Base-by-base conservation (phyloP, 2,113 vertebrate genomes). In the Laticauda colubrina region DNA sequence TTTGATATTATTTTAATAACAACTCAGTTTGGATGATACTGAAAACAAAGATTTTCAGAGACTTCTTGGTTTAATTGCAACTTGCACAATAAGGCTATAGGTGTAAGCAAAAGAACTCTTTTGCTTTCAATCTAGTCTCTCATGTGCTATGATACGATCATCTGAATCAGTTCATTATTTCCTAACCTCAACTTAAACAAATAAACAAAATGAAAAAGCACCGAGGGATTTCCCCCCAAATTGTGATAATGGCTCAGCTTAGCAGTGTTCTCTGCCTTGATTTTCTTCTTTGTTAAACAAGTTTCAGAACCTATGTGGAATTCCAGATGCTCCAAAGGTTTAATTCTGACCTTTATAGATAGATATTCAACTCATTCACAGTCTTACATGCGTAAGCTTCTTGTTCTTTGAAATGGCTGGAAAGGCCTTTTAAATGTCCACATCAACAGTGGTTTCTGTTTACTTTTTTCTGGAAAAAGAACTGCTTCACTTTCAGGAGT, bases 351-450 rank as follows among this genome's bases (percentile, higher is more conserved):
- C 90, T 75, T 14, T 3, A n/a, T 24, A 85, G 8, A 26, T 87
- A 89, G 8, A 26, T 87, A 89, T 24, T 61, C 93, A 64, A 34
- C 61, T 29, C 0, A 2, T 23, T 87, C 90, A 88, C 90, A 87
- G 57, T 51, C 10, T 96, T 96, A 99, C 97, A 98, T 98, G 3
- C 98, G 97, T 95, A 98, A 98, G 95, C 98, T 99, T 96, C 98
- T 97, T 86, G 98, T 99, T 96, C 98, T 98, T 90, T 98, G 98
- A 97, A 99, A 99, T 43, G 98, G 98, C 92, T 98, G 98, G 94
- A 98, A 98, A 92, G 98, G 97, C 61, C 97, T 98, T 97, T 97
- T 98, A 18, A 99, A 96, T 5, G 98, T 97, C 96, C 98, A 98
- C 91, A 97, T 97, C 88, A 98, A 96, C 85, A 98, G 97, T 48